Conservation (phyloP, 2,888 invertebrate species). For the Macrosoma leucophasiata region DNA sequence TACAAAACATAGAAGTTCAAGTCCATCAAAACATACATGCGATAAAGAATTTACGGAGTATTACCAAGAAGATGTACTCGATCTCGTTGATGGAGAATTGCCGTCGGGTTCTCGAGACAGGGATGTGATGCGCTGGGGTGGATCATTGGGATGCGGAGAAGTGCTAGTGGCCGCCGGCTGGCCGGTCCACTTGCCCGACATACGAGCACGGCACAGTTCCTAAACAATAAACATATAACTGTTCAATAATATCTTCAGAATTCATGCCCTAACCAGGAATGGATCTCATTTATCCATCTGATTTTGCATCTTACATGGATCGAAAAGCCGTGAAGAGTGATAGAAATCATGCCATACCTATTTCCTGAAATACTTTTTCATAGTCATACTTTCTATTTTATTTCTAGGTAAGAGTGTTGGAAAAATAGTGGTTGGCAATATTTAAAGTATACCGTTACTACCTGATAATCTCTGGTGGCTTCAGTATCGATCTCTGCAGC, state of each 20-base stretch:
- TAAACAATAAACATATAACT: no score
- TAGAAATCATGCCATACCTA: no score
- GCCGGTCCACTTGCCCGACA: conserved; percentile 88
- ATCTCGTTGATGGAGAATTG: conserved; percentile 88
- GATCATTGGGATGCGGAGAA: conserved; percentile 52
- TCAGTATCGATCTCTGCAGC: conserved; percentile 83
- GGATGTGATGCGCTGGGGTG: conserved; percentile 83
- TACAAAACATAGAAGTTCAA: background rate
- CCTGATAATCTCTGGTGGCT: conserved; percentile 95
- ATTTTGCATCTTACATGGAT: no score
- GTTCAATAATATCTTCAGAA: no score
- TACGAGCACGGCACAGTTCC: conserved; percentile 91
- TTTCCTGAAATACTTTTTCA: no score
- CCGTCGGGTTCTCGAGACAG: conserved; percentile 88
- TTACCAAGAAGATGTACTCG: conserved; percentile 96
- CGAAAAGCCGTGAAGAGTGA: no score
- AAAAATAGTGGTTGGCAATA: no score
- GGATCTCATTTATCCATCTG: no score
- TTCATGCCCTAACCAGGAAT: no score
- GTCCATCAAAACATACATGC: background rate
- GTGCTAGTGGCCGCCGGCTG: conserved; percentile 54
- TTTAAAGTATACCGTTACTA: conserved; percentile 32
- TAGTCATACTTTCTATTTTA: no score
- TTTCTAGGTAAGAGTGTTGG: no score
- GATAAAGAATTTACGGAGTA: conserved; percentile 22